Base-by-base conservation (phyloP, 2,797 vertebrate genomes). In the Artibeus lituratus region DNA sequence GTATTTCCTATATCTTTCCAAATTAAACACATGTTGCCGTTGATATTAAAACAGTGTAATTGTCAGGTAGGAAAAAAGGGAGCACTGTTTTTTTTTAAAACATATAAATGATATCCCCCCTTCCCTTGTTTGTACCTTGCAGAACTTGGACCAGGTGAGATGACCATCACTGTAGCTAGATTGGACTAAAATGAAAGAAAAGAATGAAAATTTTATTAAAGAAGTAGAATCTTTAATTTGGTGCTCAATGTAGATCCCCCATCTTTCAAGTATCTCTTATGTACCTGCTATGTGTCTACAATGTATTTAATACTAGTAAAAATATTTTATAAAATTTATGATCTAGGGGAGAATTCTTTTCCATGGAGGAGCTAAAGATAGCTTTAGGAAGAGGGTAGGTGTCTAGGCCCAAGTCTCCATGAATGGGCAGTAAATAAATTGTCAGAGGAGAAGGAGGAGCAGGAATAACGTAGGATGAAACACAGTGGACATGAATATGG, bases 131-230 rank as follows among this genome's bases (percentile, higher is more conserved):
- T 19, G 0, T 98, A 99, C 99, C 99, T 99, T 99, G 78, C 99
- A 99, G 97, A 99, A 99, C 98, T 99, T 99, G 39, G 99, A 99
- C 99, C 99, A 99, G 94, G 99, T 99, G 42, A 99, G 98, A 0
- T 99, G 99, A 91, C 98, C 99, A 96, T 99, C 99, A 74, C 94
- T 98, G 94, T 98, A 99, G 97, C 98, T 98, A 53, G 98, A 96
- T 21, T 99, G 99, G 96, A 99, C 99, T 99, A 81, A 91, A 98
- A 96, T 37, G 1, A 94, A 86, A 62, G 70, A 92, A 65, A 53
- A 87, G 37, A 84, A 67, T 77, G n/a, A 88, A 6, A 86, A 37
- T 80, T 81, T 92, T 86, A 47, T 78, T 65, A 35, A 57, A 53
- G 44, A 97, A 51, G 44, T 53, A 81, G 55, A 78, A 11, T 59